Base-by-base conservation (phyloP, 2,113 vertebrate species). In the Peromyscus leucopus region DNA sequence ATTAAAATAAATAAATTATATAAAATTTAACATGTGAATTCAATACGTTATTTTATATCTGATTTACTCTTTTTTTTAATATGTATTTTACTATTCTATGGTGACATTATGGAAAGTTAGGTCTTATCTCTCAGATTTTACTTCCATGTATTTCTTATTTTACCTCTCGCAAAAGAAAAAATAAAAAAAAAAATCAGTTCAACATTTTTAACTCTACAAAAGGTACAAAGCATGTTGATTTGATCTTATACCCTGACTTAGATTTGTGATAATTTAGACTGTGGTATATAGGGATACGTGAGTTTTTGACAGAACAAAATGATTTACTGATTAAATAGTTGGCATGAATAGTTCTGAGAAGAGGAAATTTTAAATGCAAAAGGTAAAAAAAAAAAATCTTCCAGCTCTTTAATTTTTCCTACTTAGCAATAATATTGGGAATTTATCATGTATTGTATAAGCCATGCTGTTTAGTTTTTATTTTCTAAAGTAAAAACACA, bases 241-340 rank as follows among this genome's bases (percentile, higher is more conserved):
- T 51, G 83, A 42, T 83, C 33, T 96, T 5, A 11, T 12, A 51
- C 33, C 15, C 59, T 89, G 33, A 80, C 4, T 78, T 33, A 13
- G 11, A 57, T 55, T 91, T 92, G 67, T 92, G 33, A 72, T 61
- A 59, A 67, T 89, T 86, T 85, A 72, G 51, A 46, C 5, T 72
- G 12, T 72, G 11, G 0, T 80, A 55, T 92, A 28, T 42, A 67
- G 17, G 39, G 67, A 74, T 86, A 67, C 87, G 69, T 24, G 31
- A 93, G 59, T 80, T 78, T 91, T 71, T 19, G 19, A 82, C 55
- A 55, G 5, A 90, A 75, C 8, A 76, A 87, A 97, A n/a, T 1
- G 28, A 2, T 93, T 93, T 78, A 59, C 11, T 93, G 13, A 95
- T 31, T 71, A 95, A 91, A 91, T 86, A 19, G 65, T 48, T 71